Evolutionary conservation across 2,113 vertebrate genomes (phyloP).

Genomic region (Manacus vitellinus): DNA sequence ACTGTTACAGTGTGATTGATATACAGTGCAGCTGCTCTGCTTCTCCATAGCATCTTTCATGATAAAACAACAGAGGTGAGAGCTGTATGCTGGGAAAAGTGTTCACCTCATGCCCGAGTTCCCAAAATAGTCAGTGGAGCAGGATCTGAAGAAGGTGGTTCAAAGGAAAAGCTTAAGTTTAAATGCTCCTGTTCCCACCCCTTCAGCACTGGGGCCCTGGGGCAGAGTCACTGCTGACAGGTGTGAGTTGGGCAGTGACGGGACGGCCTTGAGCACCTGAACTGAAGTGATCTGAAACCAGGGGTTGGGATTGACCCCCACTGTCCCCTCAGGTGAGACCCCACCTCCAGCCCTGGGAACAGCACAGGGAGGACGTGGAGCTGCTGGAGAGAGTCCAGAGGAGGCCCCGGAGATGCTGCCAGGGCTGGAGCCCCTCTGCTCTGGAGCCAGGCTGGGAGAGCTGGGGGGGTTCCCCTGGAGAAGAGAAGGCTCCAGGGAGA

Average conservation of each 20-base stretch:
- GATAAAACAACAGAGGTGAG: neutral
- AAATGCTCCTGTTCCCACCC: neutral
- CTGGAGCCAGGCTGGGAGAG: neutral
- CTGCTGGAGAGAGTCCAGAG: neutral
- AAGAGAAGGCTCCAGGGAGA: neutral
- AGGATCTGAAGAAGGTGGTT: neutral
- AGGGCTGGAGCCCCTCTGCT: neutral
- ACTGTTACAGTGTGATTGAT: neutral
- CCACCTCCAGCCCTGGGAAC: neutral
- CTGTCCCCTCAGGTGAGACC: neutral
- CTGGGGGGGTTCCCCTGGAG: neutral
- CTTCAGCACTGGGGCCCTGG: neutral
- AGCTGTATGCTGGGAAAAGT: neutral
- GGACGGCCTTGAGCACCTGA: neutral
- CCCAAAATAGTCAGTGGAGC: neutral
- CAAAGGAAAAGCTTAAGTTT: neutral
- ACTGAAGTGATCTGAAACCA: neutral
- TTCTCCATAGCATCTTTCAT: neutral
- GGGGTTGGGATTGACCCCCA: neutral
- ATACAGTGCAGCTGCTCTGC: rapidly evolving
- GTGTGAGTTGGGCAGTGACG: too few relatives aligned
- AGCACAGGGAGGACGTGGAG: neutral
- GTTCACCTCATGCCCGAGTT: neutral
- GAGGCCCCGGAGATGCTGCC: rapidly evolving
- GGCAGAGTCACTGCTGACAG: too few relatives aligned